A percentile compares a stretch with the other conserved stretches of the same genome.
These are phyloP conservation scores for Scolopax mira DNA, from an alignment of 2,113 vertebrate species.

Conservation along the genomic window DNA sequence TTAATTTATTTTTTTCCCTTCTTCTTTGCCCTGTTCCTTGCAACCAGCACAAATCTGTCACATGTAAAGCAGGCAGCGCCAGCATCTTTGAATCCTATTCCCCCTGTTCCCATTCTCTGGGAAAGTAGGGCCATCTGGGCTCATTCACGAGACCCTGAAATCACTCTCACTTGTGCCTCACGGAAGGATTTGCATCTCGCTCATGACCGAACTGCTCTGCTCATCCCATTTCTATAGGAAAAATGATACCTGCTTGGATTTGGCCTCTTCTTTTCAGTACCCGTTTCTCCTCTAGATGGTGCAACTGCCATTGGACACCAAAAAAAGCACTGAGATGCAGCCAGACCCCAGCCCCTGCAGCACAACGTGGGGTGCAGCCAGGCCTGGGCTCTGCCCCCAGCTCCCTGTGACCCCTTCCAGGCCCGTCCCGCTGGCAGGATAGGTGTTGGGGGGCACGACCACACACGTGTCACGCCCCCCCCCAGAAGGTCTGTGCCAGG, in stretches of 20 bases:
- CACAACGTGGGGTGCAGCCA: neutral
- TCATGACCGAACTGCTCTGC: neutral
- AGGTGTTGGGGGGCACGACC: neutral
- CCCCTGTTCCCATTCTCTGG: neutral
- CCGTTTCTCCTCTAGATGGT: constrained; percentile 60
- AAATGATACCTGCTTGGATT: neutral
- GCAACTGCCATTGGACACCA: constrained; percentile 15
- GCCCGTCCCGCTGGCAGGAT: neutral
- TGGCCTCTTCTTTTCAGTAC: neutral
- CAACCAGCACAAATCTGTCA: neutral
- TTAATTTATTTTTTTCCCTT: neutral
- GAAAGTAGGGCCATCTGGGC: neutral
- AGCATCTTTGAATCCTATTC: neutral
- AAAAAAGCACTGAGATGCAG: neutral
- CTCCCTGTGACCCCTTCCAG: neutral
- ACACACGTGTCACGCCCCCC: fast-evolving
- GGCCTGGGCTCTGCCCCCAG: neutral
- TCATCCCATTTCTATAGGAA: neutral
- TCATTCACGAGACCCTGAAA: neutral
- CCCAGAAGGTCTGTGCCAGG: neutral
- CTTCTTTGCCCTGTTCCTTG: neutral
- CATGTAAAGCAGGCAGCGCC: neutral
- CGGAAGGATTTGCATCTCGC: neutral
- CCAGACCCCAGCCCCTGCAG: neutral
- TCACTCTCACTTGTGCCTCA: fast-evolving